Conservation (phyloP, 2,888 invertebrate species). For the Acrobasis repandana region DNA sequence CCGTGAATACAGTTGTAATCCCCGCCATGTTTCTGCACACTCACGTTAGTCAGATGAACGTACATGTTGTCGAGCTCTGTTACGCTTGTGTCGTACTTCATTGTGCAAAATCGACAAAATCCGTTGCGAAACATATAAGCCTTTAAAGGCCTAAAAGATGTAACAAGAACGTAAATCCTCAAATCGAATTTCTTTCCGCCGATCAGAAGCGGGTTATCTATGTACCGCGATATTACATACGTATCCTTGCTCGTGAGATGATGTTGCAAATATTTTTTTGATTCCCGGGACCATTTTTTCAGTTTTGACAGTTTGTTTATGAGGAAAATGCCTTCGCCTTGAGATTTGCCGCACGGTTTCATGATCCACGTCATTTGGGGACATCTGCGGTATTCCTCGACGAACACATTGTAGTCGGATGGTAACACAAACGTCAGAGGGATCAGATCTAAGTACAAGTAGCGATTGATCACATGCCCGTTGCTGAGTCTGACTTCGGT, state of each 20-base stretch:
- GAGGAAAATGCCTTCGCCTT: conserved; percentile 95
- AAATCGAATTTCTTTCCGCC: conserved; percentile 98
- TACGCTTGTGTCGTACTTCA: conserved; percentile 94
- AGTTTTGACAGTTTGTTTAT: conserved; percentile 96
- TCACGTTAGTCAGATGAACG: conserved; percentile 97
- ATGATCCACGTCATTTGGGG: conserved; percentile 98
- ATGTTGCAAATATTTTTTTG: conserved; percentile 91
- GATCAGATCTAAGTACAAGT: conserved; percentile 93
- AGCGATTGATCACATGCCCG: conserved; percentile 86
- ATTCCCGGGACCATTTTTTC: conserved; percentile 93
- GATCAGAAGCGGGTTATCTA: conserved; percentile 95
- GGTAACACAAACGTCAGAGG: conserved; percentile 97
- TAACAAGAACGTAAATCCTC: conserved; percentile 94
- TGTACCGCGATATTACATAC: conserved; percentile 97
- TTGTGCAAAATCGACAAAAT: conserved; percentile 97
- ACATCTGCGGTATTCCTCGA: conserved; percentile 95
- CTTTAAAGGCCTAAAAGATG: conserved; percentile 95
- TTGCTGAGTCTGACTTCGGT: conserved; percentile 63
- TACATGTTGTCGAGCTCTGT: conserved; percentile 95
- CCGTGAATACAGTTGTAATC: conserved; percentile 95
- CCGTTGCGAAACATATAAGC: conserved; percentile 95
- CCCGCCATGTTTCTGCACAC: conserved; percentile 96
- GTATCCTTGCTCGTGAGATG: conserved; percentile 90
- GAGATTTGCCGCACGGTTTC: conserved; percentile 97
- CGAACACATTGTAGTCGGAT: conserved; percentile 97